These are phyloP conservation scores for Rhynchonycteris naso DNA, from an alignment of 2,797 vertebrate genomes.

Conservation along the genomic window DNA sequence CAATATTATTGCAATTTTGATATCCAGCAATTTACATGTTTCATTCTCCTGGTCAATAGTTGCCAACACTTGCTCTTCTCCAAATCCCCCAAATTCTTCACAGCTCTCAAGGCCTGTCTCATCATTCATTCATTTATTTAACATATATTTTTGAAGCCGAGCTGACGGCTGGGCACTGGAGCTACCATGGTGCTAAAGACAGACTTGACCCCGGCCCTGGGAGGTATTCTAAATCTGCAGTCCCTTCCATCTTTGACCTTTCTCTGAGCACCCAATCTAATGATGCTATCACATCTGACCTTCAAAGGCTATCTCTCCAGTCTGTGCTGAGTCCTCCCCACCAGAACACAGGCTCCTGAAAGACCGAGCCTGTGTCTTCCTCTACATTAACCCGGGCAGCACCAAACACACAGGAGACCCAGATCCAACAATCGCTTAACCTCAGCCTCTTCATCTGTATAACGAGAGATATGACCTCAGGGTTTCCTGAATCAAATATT, in stretches of 20 bases:
- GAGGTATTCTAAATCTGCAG: not conserved
- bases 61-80: not conserved
- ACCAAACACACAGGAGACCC: not conserved
- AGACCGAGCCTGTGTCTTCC: not conserved
- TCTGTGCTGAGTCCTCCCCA: not conserved
- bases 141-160: not conserved
- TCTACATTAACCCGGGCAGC: not conserved
- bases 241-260: not conserved
- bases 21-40: not conserved
- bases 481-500: not conserved
- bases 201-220: not conserved
- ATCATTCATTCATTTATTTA: constrained; percentile 23
- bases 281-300: not conserved
- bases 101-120: not conserved
- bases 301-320: not conserved
- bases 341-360: not conserved
- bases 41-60: not conserved
- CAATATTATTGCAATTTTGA: not conserved
- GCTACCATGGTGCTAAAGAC: not conserved
- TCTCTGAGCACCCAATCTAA: not conserved
- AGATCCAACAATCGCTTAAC: not conserved
- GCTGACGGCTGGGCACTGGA: not conserved
- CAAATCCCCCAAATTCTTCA: not conserved
- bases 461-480: constrained; percentile 37
- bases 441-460: constrained; percentile 26